These are phyloP conservation scores for Chinchilla lanigera DNA, from an alignment of 2,113 vertebrate species.

Conservation along the genomic window DNA sequence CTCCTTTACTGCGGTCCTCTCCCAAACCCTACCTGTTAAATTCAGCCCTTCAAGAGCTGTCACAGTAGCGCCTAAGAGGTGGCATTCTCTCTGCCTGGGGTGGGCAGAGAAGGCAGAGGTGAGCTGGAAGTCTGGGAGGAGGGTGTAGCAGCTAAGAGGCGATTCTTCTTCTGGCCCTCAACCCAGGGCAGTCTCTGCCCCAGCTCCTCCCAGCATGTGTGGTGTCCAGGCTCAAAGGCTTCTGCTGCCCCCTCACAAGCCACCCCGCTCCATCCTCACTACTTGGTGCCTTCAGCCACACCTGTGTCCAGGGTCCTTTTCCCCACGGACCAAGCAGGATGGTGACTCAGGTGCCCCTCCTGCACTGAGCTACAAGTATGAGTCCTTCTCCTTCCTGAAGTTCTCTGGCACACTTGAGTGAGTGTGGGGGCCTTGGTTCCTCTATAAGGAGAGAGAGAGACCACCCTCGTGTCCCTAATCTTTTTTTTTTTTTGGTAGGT, in stretches of 20 bases:
- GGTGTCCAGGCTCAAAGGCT: background rate
- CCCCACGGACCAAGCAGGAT: background rate
- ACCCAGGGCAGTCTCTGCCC: background rate
- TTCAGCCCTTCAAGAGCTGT: background rate
- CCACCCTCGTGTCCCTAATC: background rate
- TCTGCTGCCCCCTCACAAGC: background rate
- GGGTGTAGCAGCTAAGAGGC: background rate
- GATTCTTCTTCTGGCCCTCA: background rate
- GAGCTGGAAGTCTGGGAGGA: fast-evolving
- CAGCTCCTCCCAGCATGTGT: background rate
- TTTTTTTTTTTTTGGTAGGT: background rate
- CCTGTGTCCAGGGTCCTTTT: background rate
- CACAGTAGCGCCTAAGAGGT: fast-evolving
- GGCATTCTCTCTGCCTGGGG: background rate
- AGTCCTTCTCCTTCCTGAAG: background rate
- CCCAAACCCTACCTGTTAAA: too few species aligned
- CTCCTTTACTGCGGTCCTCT: background rate
- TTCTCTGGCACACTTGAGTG: background rate
- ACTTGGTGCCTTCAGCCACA: background rate
- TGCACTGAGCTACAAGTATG: background rate
- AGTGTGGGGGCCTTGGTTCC: background rate
- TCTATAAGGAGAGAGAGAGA: background rate
- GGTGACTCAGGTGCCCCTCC: background rate
- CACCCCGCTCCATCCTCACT: too few species aligned
- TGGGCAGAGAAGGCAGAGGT: background rate